Evolutionary conservation across 2,888 invertebrate genomes (phyloP).

Genomic region (Diaphora mendica): DNA sequence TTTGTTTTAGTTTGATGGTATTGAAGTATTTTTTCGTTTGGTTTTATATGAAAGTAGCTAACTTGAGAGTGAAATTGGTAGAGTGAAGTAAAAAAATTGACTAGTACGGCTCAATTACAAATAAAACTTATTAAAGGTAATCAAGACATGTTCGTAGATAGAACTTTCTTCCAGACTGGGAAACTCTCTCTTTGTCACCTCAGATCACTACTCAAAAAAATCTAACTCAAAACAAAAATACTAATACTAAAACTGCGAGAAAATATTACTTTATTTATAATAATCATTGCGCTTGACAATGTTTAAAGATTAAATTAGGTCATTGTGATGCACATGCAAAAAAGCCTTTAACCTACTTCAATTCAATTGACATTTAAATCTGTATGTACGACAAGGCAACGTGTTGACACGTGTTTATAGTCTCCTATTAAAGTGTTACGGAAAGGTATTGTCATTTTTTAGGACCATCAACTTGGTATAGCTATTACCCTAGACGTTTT

Average conservation of each 20-base stretch:
- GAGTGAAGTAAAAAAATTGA: background rate
- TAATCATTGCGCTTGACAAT: background rate
- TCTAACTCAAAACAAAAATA: too few relatives aligned
- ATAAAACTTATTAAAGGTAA: background rate
- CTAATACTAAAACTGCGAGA: too few relatives aligned
- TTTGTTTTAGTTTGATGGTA: background rate
- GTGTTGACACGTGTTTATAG: conserved; percentile 13
- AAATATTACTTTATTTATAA: background rate
- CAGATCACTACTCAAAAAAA: background rate
- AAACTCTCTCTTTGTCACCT: background rate
- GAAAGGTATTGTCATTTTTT: background rate
- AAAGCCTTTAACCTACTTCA: conserved; percentile 10
- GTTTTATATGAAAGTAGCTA: background rate
- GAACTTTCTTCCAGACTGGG: background rate
- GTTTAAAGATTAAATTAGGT: background rate
- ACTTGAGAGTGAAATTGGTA: background rate
- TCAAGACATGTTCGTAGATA: background rate
- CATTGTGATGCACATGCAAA: conserved; percentile 13
- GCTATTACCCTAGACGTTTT: background rate
- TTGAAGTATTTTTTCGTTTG: background rate
- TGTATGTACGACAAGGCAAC: background rate
- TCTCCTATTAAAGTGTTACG: conserved; percentile 9
- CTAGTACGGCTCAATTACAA: background rate
- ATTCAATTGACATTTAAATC: conserved; percentile 8
- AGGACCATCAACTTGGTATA: background rate